Evolutionary conservation across 2,888 invertebrate species (phyloP), one percentile per base, ranked within the genome.

Genomic region (Drosophila atripex): DNA sequence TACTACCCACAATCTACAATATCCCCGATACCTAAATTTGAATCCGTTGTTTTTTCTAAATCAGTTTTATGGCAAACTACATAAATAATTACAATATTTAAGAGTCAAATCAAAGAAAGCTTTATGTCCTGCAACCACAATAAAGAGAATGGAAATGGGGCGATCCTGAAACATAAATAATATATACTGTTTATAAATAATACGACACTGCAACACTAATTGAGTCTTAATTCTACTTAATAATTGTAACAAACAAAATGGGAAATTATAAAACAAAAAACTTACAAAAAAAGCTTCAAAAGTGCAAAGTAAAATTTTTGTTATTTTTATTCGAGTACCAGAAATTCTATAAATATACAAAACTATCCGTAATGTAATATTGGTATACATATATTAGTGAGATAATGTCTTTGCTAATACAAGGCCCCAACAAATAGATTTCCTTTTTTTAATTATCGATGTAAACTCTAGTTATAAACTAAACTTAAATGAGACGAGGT

Each of bases 381-480:
- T 55, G 71, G 59, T 77, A 66, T 80, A n/a, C n/a, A 76, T 74
- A 68, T 70, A 32, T 35, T 76, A 80, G 79, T 72, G 53, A 78
- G 59, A 59, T 47, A 23, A 78, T 69, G 76, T 77, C 83, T 79
- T 68, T 59, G 49, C 49, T 65, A 65, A 65, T 55, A 38, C 30
- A 50, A 21, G 25, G 9, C 60, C 60, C 56, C 52, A 51, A 65
- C 39, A 52, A 55, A 55, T 28, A 58, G 41, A 77, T 87, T 76
- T 74, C 66, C 71, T 64, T 77, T 73, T 87, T 84, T 78, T 80
- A 78, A 76, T 79, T 88, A 80, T 88, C 75, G 77, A 82, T 87
- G 87, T 88, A 78, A 83, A 75, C 65, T 75, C 71, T 83, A 85
- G 82, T 68, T 83, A 72, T 77, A 78, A 76, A 73, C 58, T 83